phyloP scores from a whole-genome alignment of 2,113 vertebrate species.

The Rafetus swinhoei region DNA sequence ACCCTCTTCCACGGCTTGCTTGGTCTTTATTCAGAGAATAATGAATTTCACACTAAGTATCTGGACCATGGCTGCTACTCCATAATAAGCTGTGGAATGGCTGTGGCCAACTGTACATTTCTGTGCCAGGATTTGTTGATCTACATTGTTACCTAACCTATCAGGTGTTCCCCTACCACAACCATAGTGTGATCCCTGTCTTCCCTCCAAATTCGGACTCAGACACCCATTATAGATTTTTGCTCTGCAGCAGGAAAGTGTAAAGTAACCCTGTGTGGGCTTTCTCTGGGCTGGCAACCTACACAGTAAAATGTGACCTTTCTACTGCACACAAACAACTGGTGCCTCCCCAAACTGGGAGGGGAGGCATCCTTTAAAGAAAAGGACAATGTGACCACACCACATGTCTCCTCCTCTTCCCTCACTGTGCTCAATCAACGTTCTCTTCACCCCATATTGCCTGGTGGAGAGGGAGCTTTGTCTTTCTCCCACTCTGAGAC shows the following conservation, averaged over 20 bases:
- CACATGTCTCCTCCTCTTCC: no score
- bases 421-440: no score
- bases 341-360: no score
- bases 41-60: neutral
- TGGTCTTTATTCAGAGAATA: neutral
- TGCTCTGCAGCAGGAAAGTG: neutral
- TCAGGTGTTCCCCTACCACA: neutral
- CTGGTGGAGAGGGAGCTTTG: no score
- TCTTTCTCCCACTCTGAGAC: neutral
- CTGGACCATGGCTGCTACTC: neutral
- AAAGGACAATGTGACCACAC: no score
- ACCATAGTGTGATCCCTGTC: neutral
- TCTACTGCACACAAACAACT: neutral
- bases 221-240: fast-evolving
- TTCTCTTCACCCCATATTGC: no score
- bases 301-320: neutral
- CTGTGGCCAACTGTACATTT: neutral
- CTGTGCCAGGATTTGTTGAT: neutral
- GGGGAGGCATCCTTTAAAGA: no score
- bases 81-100: neutral
- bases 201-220: neutral
- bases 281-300: neutral
- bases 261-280: neutral
- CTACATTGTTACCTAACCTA: neutral
- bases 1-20: neutral